Conservation (phyloP, 2,797 vertebrate species). For the Columba guinea region DNA sequence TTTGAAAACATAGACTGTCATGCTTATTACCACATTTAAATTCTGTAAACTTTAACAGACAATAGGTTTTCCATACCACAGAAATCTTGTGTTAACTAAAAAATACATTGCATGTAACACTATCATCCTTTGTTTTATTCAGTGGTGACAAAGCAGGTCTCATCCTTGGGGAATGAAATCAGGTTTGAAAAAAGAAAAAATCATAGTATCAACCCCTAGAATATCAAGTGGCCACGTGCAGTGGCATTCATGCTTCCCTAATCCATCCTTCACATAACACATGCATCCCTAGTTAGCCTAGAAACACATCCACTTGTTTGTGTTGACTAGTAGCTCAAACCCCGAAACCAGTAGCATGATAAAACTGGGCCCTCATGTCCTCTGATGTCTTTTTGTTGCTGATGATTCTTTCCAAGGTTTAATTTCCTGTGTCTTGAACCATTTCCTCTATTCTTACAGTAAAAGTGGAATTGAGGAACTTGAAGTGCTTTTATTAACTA, state of each 20-base stretch:
- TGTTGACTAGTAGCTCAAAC: not conserved
- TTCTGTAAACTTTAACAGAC: not conserved
- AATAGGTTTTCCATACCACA: not conserved
- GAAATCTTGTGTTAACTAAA: not conserved
- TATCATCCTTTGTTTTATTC: not conserved
- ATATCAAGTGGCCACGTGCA: not conserved
- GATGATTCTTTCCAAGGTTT: not conserved
- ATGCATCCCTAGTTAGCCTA: not conserved
- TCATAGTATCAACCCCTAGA: not conserved
- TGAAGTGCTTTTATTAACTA: not conserved
- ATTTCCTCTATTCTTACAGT: not conserved
- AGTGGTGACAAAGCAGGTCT: not conserved
- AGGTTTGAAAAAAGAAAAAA: not conserved
- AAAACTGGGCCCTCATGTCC: not conserved
- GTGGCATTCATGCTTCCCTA: not conserved
- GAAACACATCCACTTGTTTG: not conserved
- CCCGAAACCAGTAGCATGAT: fast-evolving
- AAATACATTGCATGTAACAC: not conserved
- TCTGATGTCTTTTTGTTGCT: not conserved
- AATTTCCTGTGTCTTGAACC: not conserved
- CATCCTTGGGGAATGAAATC: not conserved
- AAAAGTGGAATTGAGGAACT: not conserved
- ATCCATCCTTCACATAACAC: not conserved
- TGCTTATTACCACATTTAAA: not conserved
- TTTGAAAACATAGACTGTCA: not conserved